Evolutionary conservation across 1,140 invertebrate genomes (phyloP).

Genomic region (Rhizoglyphus robini): DNA sequence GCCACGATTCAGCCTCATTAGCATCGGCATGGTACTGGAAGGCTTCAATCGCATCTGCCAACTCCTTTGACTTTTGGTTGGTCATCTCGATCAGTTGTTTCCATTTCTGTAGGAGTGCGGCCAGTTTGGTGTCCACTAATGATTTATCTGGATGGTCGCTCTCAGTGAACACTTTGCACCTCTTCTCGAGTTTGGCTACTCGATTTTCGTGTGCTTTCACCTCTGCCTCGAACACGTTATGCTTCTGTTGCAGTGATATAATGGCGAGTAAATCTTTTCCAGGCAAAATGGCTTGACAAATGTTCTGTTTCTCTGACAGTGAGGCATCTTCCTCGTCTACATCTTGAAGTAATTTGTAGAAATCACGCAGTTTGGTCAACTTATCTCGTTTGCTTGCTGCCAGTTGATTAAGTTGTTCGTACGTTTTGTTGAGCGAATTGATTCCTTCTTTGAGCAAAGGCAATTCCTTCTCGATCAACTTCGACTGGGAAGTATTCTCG

Average conservation of each 20-base stretch:
- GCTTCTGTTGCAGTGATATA: constrained; percentile 77
- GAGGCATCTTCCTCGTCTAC: constrained; percentile 86
- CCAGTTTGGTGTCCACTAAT: constrained; percentile 45
- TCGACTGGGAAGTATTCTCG: neutral
- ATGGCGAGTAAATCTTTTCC: constrained; percentile 84
- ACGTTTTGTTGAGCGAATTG: constrained; percentile 52
- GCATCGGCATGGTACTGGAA: constrained; percentile 59
- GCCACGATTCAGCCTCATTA: constrained; percentile 94
- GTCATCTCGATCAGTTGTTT: constrained; percentile 66
- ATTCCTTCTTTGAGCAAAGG: constrained; percentile 52
- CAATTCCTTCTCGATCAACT: constrained; percentile 37
- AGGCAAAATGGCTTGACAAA: constrained; percentile 73
- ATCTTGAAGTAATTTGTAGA: constrained; percentile 85
- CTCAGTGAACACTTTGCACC: constrained; percentile 50
- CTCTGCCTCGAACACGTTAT: constrained; percentile 83
- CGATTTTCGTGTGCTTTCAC: constrained; percentile 67
- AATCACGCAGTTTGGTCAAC: constrained; percentile 77
- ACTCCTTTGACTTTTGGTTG: constrained; percentile 60
- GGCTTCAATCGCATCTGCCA: constrained; percentile 85
- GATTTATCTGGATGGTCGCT: constrained; percentile 44
- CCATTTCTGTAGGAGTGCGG: constrained; percentile 52
- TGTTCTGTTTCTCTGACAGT: constrained; percentile 78
- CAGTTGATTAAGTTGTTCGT: constrained; percentile 45
- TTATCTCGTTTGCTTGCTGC: constrained; percentile 60
- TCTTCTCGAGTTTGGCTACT: constrained; percentile 57